Evolutionary conservation across 2,888 invertebrate species (phyloP).

Genomic region (Tigriopus californicus): DNA sequence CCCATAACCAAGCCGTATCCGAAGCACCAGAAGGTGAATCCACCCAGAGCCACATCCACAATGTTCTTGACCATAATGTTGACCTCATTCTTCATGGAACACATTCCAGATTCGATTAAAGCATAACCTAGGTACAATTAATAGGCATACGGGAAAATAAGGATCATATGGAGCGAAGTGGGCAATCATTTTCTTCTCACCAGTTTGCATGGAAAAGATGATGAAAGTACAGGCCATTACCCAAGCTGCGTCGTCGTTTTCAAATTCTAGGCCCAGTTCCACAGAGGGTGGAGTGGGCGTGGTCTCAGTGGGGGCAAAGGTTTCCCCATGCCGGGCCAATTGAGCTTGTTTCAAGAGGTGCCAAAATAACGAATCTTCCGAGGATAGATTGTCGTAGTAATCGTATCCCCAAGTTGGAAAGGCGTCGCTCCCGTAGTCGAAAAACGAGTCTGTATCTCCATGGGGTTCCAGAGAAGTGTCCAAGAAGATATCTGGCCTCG

Average conservation of each 20-base stretch:
- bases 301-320: not conserved
- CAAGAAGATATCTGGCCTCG: no score
- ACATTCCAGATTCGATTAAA: constrained; percentile 12
- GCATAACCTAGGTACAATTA: constrained; percentile 7
- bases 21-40: not conserved
- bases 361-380: no score
- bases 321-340: no score
- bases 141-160: no score
- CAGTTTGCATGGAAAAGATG: constrained; percentile 84
- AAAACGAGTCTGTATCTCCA: no score
- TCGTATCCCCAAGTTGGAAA: no score
- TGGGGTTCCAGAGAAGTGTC: no score
- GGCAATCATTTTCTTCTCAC: constrained; percentile 39
- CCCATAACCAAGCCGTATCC: not conserved
- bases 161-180: no score
- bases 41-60: not conserved
- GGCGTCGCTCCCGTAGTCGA: no score
- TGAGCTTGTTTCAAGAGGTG: no score
- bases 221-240: constrained; percentile 71
- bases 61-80: constrained; percentile 1
- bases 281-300: not conserved
- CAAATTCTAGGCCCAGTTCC: constrained; percentile 1
- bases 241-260: constrained; percentile 61
- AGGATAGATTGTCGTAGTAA: no score
- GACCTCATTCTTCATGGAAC: constrained; percentile 6